Conservation (phyloP, 2,797 vertebrate species). For the Pangasius sanitwongsei region DNA sequence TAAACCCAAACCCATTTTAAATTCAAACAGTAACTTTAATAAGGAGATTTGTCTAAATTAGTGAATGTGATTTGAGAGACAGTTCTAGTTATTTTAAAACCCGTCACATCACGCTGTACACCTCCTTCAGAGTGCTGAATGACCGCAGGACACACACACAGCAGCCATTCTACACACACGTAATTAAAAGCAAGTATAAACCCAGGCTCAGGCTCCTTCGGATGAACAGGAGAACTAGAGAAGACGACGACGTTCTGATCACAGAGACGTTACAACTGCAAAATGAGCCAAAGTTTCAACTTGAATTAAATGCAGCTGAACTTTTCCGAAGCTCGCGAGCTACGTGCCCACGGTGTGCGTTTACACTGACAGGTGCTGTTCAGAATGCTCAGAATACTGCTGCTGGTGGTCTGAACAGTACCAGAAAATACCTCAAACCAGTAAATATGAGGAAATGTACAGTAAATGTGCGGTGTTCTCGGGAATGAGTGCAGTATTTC, state of each 20-base stretch:
- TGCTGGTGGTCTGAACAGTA: not conserved
- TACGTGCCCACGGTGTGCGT: not conserved
- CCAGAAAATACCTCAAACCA: slow-evolving; percentile 2
- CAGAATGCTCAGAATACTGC: not conserved
- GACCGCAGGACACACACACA: not conserved
- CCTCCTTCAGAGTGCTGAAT: not conserved
- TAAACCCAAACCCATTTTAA: not conserved
- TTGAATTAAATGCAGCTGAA: not conserved
- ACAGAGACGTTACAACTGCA: not conserved
- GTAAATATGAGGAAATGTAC: not conserved
- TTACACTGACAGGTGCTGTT: not conserved
- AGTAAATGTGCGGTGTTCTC: not conserved
- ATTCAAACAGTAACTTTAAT: not conserved
- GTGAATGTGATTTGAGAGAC: not conserved
- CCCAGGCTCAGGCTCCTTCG: not conserved
- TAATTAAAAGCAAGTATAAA: not conserved
- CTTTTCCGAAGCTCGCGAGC: not conserved
- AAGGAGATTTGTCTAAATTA: not conserved
- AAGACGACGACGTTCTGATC: not conserved
- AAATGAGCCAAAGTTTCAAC: not conserved
- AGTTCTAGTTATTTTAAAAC: not conserved
- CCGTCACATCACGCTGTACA: not conserved
- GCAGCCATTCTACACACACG: too few relatives aligned
- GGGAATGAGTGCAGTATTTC: slow-evolving; percentile 18
- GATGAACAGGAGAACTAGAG: not conserved